Base-by-base conservation (phyloP, 2,888 invertebrate genomes). In the Pyrrhosoma nymphula region DNA sequence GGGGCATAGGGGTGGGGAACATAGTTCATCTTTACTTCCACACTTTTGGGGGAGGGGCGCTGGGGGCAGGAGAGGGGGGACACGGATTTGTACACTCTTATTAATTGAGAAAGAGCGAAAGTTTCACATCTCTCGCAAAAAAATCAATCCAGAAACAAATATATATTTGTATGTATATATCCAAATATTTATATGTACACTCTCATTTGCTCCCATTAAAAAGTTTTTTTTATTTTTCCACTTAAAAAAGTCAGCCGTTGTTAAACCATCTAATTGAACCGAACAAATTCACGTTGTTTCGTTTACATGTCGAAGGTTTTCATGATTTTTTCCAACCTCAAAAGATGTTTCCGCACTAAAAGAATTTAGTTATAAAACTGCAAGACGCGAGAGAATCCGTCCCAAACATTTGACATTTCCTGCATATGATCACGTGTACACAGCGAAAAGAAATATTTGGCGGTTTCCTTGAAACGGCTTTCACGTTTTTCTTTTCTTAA, bases 11-110 rank as follows among this genome's bases (percentile, higher is more conserved):
- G 93, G 39, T 26, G 55, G 93, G 93, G 75, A 69, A 69, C 93
- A 91, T 63, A 39, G n/a, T 69, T 91, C 20, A 60, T 60, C 63
- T 26, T 91, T 69, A 55, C 93, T 56, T 93, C 69, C 69, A 63
- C 82, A 47, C 60, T 75, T 47, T 60, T 60, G 0, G 60, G 60
- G 60, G 16, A 14, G 2, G 18, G 16, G 16, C 20, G 20, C 12
- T 4, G 20, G 20, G 16, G 60, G 60, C 6, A 60, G 60, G 20
- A 12, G 60, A 2, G 3, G 14, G 35, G 93, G 69, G 75, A 91
- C 91, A 91, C 91, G 91, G 91, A 93, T 93, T 93, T 93, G 93
- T 93, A 93, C 93, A 93, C 63, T 93, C 93, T 93, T 93, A 93
- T 30, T 75, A 93, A 69, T 93, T 69, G 93, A 93, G 69, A 93